Evolutionary conservation across 2,113 vertebrate species (phyloP).

Genomic region (Numenius arquata): DNA sequence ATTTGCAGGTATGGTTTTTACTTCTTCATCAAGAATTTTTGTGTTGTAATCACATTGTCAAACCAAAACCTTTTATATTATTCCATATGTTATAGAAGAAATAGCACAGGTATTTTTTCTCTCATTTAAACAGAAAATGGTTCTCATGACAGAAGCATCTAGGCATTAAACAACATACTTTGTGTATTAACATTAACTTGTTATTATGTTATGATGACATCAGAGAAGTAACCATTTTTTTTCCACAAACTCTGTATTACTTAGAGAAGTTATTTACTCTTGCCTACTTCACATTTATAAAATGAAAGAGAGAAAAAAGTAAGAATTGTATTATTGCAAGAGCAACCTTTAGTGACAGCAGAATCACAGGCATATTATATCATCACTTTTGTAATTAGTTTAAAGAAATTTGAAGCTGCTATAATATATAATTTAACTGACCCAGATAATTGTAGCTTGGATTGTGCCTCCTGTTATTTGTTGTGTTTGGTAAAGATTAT

Average conservation of each 20-base stretch:
- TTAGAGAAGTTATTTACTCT: background rate
- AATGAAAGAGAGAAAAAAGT: background rate
- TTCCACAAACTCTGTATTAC: background rate
- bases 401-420: background rate
- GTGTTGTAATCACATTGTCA: background rate
- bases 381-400: constrained; percentile 1
- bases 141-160: background rate
- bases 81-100: background rate
- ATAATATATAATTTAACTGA: background rate
- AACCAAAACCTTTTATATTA: background rate
- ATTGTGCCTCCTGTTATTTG: background rate
- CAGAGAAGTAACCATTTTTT: background rate
- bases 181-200: background rate
- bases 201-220: background rate
- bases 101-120: background rate
- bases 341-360: background rate
- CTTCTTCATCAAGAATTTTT: background rate
- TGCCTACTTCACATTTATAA: background rate
- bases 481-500: background rate
- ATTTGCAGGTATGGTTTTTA: background rate
- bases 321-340: background rate
- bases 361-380: background rate
- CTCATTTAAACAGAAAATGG: background rate
- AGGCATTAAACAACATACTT: background rate
- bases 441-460: background rate